Percentiles rank a stretch among this genome's conserved stretches.
Conservation (phyloP, 2,888 invertebrate species). For the Acrobasis repandana region DNA sequence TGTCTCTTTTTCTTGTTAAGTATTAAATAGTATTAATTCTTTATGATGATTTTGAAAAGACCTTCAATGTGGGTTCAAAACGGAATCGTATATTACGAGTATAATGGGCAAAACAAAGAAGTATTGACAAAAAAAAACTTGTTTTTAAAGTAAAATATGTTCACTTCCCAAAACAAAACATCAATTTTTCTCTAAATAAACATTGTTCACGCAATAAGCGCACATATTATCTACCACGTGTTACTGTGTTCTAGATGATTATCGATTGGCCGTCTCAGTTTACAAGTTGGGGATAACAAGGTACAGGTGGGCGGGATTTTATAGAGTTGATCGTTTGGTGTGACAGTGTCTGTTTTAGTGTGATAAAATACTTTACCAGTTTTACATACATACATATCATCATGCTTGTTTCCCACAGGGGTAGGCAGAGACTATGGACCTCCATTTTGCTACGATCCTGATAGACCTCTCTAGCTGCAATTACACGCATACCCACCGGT, state of each 20-base stretch:
- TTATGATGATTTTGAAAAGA: too few relatives aligned
- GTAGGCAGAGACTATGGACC: too few relatives aligned
- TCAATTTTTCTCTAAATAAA: not conserved
- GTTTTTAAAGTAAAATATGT: not conserved
- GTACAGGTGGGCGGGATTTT: constrained; percentile 52
- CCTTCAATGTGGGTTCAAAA: too few relatives aligned
- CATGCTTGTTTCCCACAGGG: too few relatives aligned
- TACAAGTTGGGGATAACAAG: constrained; percentile 69
- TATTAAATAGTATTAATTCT: too few relatives aligned
- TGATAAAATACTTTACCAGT: constrained; percentile 30
- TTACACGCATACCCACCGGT: too few relatives aligned
- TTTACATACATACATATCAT: constrained; percentile 6
- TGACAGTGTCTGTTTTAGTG: constrained; percentile 34
- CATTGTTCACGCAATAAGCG: constrained; percentile 10
- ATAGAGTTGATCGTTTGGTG: constrained; percentile 36
- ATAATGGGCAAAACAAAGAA: too few relatives aligned
- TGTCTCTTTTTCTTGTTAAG: too few relatives aligned
- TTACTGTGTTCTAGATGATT: constrained; percentile 62
- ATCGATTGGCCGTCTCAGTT: constrained; percentile 79
- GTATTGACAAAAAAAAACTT: too few relatives aligned
- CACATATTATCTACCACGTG: constrained; percentile 39
- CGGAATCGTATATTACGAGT: too few relatives aligned
- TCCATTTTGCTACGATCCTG: too few relatives aligned
- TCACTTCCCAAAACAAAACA: not conserved
- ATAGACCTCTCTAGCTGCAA: too few relatives aligned